Evolutionary conservation across 2,113 vertebrate genomes (phyloP), one percentile per base, ranked within the genome.

Genomic region (Sminthopsis crassicaudata): DNA sequence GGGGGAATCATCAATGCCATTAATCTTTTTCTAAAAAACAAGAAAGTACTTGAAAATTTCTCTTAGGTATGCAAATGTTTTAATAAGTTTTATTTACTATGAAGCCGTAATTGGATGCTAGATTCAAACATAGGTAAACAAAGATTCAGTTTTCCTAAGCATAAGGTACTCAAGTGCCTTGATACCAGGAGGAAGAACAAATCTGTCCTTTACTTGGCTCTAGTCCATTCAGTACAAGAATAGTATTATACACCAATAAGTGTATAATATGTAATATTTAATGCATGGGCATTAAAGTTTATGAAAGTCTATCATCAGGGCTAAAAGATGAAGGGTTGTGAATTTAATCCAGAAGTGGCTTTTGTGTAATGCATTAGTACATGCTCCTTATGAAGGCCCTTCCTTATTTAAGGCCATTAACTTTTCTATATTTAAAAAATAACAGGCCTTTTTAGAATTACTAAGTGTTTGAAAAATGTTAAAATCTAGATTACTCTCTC

Each of bases 81-180:
- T 95, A 92, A 95, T 97, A 96, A 89, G 54, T 96, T 97, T 42
- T 7, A 84, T 42, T 91, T 95, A 96, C 95, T 97, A 97, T 96
- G 97, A 95, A 91, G 92, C 95, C 96, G 95, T 95, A 93, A 96
- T 95, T 91, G 97, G 97, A 97, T 90, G 51, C 91, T 95, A 94
- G 96, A 97, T 95, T 97, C 92, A 96, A 93, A 97, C 95, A 96
- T 93, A 91, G 95, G 96, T 95, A 97, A 97, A 97, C 92, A 96
- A 96, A 96, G 95, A 95, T 97, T 95, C 90, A 90, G 95, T 97
- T 97, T 97, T 97, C 97, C 95, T 95, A 91, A 97, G 95, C 95
- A 19, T 97, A 98, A 97, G 98, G 97, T 98, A 98, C 97, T 98
- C 94, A 92, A 98, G 96, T 98, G 98, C 97, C 98, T 98, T 98